These are phyloP conservation scores for Paracentrotus lividus DNA, from an alignment of 53 echinoderm and acorn worm species.

Conservation along the genomic window DNA sequence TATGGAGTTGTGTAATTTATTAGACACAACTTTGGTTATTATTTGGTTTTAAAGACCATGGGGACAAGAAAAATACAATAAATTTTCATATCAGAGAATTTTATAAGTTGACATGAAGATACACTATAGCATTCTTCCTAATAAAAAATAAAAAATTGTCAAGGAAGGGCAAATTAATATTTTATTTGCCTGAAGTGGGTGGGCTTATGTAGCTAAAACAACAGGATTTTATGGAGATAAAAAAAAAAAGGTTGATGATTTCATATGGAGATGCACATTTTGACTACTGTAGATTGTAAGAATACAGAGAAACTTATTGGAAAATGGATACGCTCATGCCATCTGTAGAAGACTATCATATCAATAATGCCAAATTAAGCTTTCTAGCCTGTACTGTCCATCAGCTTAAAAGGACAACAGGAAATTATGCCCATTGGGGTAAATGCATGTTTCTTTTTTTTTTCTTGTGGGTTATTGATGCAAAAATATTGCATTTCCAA, in stretches of 20 bases:
- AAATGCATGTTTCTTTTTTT: background rate
- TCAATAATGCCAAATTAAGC: conserved; percentile 1
- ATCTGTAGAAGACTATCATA: background rate
- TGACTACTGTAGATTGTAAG: background rate
- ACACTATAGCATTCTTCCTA: too few species aligned
- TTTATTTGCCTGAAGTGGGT: too few species aligned
- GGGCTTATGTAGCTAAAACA: background rate
- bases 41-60: too few species aligned
- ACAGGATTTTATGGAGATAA: background rate
- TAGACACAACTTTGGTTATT: too few species aligned
- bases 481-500: background rate
- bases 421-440: conserved; percentile 26
- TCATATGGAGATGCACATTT: background rate
- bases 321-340: background rate
- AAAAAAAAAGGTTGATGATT: background rate
- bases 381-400: background rate
- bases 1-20: too few species aligned
- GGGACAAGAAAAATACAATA: too few species aligned
- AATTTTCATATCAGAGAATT: too few species aligned
- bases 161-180: too few species aligned
- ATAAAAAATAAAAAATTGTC: too few species aligned
- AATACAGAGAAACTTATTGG: background rate
- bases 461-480: background rate
- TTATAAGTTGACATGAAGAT: too few species aligned
- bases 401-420: background rate